A percentile compares a stretch with the other conserved stretches of the same genome.
phyloP scores from a whole-genome alignment of 2,113 vertebrate genomes.

The Epinephelus fuscoguttatus region DNA sequence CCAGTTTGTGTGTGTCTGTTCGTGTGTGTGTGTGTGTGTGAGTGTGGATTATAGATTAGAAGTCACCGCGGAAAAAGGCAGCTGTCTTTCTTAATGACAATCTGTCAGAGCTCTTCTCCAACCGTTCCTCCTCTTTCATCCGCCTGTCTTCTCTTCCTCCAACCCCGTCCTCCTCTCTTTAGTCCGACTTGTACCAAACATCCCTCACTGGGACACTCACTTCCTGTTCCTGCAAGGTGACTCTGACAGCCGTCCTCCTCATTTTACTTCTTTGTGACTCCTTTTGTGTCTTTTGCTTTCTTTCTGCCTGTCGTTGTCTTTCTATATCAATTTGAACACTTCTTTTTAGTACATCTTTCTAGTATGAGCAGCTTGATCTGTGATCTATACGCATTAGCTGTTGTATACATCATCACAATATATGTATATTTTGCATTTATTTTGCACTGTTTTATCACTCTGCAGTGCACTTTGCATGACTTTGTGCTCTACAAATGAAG shows the following conservation, averaged over 20 bases:
- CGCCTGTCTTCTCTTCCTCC: constrained; percentile 45
- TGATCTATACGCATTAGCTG: neutral
- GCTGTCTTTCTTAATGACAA: constrained; percentile 79
- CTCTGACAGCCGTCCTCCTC: constrained; percentile 61
- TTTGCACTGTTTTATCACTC: constrained; percentile 1
- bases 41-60: constrained; percentile 56
- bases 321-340: neutral
- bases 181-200: constrained; percentile 48
- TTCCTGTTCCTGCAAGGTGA: constrained; percentile 77
- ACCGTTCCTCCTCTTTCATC: constrained; percentile 65
- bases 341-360: neutral
- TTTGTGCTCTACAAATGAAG: constrained; percentile 1
- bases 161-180: constrained; percentile 42
- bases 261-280: constrained; percentile 31
- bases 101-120: constrained; percentile 69
- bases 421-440: neutral
- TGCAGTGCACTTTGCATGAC: constrained; percentile 3
- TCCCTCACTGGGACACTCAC: constrained; percentile 54
- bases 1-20: constrained; percentile 34
- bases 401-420: neutral
- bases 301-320: neutral
- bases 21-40: constrained; percentile 21
- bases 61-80: constrained; percentile 63
- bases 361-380: neutral
- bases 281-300: neutral